These are phyloP conservation scores for Actenoides hombroni DNA, from an alignment of 2,113 vertebrate genomes.

Conservation along the genomic window DNA sequence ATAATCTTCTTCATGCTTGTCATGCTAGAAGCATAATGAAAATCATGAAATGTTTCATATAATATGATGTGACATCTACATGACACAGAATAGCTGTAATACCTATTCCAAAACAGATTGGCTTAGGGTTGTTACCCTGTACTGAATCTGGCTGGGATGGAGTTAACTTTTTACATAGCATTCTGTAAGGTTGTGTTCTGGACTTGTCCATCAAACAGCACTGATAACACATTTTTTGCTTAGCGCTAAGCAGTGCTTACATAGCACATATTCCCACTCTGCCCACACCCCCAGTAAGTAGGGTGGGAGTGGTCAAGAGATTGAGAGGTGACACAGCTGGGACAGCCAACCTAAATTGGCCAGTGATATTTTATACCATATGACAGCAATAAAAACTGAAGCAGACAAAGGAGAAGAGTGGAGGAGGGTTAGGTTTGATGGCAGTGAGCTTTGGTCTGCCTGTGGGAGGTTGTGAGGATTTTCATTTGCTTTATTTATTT, in stretches of 20 bases:
- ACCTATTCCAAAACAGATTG: background rate
- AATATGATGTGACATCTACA: background rate
- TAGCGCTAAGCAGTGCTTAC: background rate
- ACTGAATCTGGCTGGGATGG: background rate
- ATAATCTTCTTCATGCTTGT: background rate
- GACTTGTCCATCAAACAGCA: background rate
- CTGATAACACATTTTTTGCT: background rate
- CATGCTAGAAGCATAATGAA: background rate
- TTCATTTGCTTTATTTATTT: fast-evolving
- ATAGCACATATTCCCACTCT: background rate
- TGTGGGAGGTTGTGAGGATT: background rate
- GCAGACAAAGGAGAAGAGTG: background rate
- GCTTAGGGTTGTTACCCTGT: background rate
- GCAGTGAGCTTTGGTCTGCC: background rate
- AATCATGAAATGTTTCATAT: background rate
- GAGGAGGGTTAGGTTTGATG: background rate
- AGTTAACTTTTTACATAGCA: background rate
- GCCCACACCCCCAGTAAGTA: background rate
- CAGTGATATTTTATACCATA: background rate
- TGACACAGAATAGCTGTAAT: background rate
- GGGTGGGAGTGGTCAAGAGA: background rate
- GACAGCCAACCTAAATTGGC: background rate
- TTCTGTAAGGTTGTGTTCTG: background rate
- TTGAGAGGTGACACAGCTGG: background rate
- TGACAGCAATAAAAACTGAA: background rate